Evolutionary conservation across 2,888 invertebrate genomes (phyloP).

Genomic region (Agapostemon virescens): DNA sequence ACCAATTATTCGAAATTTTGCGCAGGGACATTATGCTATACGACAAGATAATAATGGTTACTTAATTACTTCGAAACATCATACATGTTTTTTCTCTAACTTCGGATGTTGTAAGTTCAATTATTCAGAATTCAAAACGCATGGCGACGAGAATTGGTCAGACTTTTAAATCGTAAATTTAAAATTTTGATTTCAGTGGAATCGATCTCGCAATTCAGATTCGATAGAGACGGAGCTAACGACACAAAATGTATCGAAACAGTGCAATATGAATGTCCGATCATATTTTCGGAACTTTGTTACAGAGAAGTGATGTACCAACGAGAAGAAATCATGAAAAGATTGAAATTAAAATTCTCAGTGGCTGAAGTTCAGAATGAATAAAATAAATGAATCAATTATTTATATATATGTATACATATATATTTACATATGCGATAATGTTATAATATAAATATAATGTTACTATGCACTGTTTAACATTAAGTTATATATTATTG

Average conservation of each 20-base stretch:
- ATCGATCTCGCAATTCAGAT: slow-evolving; percentile 84
- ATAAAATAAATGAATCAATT: slow-evolving; percentile 1
- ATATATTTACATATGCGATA: too few species aligned
- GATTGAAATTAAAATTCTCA: slow-evolving; percentile 71
- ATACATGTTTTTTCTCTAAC: slow-evolving; percentile 82
- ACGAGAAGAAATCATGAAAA: slow-evolving; percentile 77
- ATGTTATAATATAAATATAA: neutral
- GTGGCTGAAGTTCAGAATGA: slow-evolving; percentile 26
- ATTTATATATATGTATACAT: neutral
- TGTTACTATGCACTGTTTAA: neutral
- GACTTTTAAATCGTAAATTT: slow-evolving; percentile 42
- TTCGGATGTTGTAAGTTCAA: slow-evolving; percentile 84
- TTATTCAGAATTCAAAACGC: neutral
- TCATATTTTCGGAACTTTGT: slow-evolving; percentile 83
- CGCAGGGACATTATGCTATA: slow-evolving; percentile 83
- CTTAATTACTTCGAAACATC: slow-evolving; percentile 84
- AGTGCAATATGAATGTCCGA: slow-evolving; percentile 85
- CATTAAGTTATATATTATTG: neutral
- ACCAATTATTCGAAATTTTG: slow-evolving; percentile 84
- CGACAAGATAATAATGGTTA: slow-evolving; percentile 81
- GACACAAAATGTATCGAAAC: slow-evolving; percentile 83
- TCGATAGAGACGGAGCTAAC: slow-evolving; percentile 79
- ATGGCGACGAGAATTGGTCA: too few species aligned
- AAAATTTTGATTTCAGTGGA: slow-evolving; percentile 81
- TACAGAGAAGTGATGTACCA: slow-evolving; percentile 82